These are phyloP conservation scores for Pogonocherus hispidulus DNA, from an alignment of 2,888 invertebrate genomes.

Conservation along the genomic window DNA sequence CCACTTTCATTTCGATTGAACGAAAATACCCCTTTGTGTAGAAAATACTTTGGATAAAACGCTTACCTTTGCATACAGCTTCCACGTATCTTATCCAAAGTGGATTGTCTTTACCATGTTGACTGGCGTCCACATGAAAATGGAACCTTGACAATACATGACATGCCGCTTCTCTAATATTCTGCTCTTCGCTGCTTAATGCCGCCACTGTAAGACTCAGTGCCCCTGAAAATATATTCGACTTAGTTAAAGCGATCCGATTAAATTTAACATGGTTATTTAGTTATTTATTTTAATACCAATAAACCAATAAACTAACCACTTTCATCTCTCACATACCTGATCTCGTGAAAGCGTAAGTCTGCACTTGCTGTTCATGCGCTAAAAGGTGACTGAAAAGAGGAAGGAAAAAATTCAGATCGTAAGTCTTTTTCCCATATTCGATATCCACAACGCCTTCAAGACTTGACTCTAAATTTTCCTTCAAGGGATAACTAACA, in stretches of 20 bases:
- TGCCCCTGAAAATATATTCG: slow-evolving; percentile 72
- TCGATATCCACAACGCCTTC: slow-evolving; percentile 14
- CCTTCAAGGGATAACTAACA: slow-evolving; percentile 74
- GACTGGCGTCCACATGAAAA: slow-evolving; percentile 79
- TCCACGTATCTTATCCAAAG: slow-evolving; percentile 79
- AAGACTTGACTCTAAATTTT: slow-evolving; percentile 54
- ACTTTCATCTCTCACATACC: too few species aligned
- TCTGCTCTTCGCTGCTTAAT: slow-evolving; percentile 77
- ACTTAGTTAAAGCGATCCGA: too few species aligned
- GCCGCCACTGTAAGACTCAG: slow-evolving; percentile 80
- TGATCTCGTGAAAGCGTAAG: slow-evolving; percentile 77
- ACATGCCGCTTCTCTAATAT: slow-evolving; percentile 81
- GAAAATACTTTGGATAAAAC: too few species aligned
- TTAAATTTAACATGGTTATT: too few species aligned
- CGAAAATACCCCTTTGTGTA: too few species aligned
- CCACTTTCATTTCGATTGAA: too few species aligned
- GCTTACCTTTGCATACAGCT: slow-evolving; percentile 74
- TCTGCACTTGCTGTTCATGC: slow-evolving; percentile 81
- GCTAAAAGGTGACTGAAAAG: slow-evolving; percentile 81
- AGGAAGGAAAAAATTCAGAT: slow-evolving; percentile 86
- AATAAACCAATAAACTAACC: too few species aligned
- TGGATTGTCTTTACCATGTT: slow-evolving; percentile 75
- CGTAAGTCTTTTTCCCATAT: slow-evolving; percentile 74
- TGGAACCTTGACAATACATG: slow-evolving; percentile 82
- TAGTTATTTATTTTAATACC: too few species aligned